Evolutionary conservation across 2,888 invertebrate genomes (phyloP).

Genomic region (Pristionchus entomophagus): DNA sequence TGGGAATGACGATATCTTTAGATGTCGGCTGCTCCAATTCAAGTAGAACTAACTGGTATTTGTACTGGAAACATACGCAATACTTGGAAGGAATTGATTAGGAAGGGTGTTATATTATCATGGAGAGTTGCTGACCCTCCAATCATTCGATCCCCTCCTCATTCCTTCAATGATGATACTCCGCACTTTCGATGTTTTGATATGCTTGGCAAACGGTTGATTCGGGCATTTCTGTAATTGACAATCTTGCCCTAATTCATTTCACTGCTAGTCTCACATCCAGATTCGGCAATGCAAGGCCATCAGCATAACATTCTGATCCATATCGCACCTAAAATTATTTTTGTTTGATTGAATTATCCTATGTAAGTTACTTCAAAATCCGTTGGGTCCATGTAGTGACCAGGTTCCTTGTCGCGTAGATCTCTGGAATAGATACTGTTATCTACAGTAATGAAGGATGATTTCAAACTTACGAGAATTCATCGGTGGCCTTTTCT

Average conservation of each 20-base stretch:
- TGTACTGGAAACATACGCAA: slow-evolving; percentile 3
- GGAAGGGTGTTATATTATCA: no score
- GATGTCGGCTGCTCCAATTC: slow-evolving; percentile 4
- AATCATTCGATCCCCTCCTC: not conserved
- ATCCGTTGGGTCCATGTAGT: not conserved
- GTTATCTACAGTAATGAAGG: not conserved
- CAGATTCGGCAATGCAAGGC: not conserved
- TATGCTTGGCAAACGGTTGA: not conserved
- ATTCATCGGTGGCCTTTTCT: not conserved
- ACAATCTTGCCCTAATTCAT: no score
- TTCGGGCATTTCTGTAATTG: not conserved
- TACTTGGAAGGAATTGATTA: no score
- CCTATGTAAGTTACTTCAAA: not conserved
- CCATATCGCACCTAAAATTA: not conserved
- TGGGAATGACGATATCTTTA: not conserved
- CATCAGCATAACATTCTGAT: not conserved
- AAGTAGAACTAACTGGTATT: slow-evolving; percentile 6
- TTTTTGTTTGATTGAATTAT: not conserved
- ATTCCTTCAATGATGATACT: not conserved
- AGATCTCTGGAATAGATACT: not conserved
- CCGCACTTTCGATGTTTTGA: slow-evolving; percentile 9
- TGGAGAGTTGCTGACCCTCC: not conserved
- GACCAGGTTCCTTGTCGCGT: not conserved
- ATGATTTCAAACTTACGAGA: not conserved
- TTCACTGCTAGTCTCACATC: not conserved